phyloP scores from a whole-genome alignment of 1,140 invertebrate genomes.

The Cryptotermes secundus region DNA sequence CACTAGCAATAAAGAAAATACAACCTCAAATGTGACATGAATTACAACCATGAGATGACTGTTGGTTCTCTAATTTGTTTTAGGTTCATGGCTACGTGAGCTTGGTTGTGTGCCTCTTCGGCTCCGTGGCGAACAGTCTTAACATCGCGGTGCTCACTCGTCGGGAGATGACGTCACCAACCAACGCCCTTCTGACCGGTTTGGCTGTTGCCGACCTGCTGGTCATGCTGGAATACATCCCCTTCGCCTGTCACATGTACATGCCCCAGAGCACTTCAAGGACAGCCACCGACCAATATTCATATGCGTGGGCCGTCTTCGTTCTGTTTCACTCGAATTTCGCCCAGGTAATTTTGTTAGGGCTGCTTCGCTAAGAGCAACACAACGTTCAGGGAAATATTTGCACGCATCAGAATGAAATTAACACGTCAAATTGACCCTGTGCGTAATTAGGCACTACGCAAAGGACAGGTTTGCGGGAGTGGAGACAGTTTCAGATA shows the following conservation, averaged over 20 bases:
- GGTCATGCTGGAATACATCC: slow-evolving; percentile 92
- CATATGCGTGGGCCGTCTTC: slow-evolving; percentile 78
- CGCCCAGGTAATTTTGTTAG: slow-evolving; percentile 29
- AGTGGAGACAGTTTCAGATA: no score
- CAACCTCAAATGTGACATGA: no score
- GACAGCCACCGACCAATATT: slow-evolving; percentile 55
- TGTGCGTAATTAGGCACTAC: no score
- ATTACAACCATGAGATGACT: no score
- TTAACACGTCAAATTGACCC: no score
- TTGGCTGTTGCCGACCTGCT: slow-evolving; percentile 89
- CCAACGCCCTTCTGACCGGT: slow-evolving; percentile 85
- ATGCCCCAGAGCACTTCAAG: slow-evolving; percentile 49
- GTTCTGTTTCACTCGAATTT: slow-evolving; percentile 84
- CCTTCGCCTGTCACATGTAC: slow-evolving; percentile 80
- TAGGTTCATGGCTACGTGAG: slow-evolving; percentile 70
- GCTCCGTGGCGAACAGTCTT: slow-evolving; percentile 87
- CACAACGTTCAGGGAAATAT: no score
- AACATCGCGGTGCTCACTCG: slow-evolving; percentile 94
- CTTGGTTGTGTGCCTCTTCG: slow-evolving; percentile 83
- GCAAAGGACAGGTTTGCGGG: no score
- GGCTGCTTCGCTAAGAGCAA: no score
- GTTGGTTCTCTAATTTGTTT: neutral
- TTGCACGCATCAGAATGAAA: no score
- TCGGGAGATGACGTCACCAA: slow-evolving; percentile 85
- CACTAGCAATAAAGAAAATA: no score